phyloP scores from a whole-genome alignment of 2,888 invertebrate species.

The Tillus elongatus region DNA sequence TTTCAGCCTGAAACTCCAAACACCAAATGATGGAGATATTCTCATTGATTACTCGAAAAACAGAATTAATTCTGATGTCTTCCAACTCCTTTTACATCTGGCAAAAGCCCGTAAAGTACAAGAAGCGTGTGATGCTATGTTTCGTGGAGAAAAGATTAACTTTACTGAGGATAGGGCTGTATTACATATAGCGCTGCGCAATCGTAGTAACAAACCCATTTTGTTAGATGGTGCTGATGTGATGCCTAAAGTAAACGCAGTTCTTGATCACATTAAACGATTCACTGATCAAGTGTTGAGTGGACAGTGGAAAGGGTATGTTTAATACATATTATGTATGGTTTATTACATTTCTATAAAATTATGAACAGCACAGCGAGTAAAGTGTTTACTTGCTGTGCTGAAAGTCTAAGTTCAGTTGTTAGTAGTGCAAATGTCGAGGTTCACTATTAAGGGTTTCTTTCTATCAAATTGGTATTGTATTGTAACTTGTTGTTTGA shows the following conservation, averaged over 20 bases:
- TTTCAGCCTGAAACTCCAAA: conserved; percentile 61
- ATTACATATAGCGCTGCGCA: conserved; percentile 87
- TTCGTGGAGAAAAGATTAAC: conserved; percentile 87
- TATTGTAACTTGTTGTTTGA: too few relatives aligned
- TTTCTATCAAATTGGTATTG: too few relatives aligned
- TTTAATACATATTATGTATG: too few relatives aligned
- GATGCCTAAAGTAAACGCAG: conserved; percentile 84
- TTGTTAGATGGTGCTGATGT: conserved; percentile 81
- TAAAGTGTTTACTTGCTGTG: too few relatives aligned
- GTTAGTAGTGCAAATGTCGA: too few relatives aligned
- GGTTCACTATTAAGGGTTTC: too few relatives aligned
- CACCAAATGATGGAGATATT: conserved; percentile 82
- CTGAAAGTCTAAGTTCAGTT: too few relatives aligned
- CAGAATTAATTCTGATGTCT: conserved; percentile 68
- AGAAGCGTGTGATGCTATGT: conserved; percentile 85
- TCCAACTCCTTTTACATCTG: conserved; percentile 68
- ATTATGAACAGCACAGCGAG: too few relatives aligned
- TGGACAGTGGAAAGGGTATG: conserved; percentile 60
- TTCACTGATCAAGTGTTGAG: conserved; percentile 72
- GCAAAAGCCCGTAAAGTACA: conserved; percentile 76
- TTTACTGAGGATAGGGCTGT: conserved; percentile 96
- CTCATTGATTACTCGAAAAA: conserved; percentile 97
- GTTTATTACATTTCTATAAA: too few relatives aligned
- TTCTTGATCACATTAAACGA: conserved; percentile 88
- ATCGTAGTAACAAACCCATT: conserved; percentile 70